These are phyloP conservation scores for Pangasius krempfi DNA, from an alignment of 2,797 vertebrate species.

Conservation along the genomic window DNA sequence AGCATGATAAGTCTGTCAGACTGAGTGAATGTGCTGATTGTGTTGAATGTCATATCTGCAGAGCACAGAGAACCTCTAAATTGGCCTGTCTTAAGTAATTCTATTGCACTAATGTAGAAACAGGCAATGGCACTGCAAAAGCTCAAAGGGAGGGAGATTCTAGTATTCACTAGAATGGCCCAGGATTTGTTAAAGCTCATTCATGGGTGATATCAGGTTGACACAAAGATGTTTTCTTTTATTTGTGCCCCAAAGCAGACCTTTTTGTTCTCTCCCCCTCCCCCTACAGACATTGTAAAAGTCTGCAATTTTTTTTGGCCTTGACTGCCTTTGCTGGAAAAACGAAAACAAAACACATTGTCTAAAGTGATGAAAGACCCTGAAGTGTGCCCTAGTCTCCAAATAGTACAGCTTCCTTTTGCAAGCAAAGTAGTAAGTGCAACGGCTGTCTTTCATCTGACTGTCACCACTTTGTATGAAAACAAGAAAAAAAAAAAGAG, in stretches of 20 bases:
- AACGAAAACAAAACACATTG: conserved; percentile 32
- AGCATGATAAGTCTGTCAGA: conserved; percentile 20
- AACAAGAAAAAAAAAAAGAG: background rate
- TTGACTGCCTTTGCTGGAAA: conserved; percentile 36
- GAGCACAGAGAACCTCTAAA: conserved; percentile 10
- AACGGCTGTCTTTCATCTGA: background rate
- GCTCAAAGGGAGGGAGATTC: conserved; percentile 22
- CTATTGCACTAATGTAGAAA: conserved; percentile 16
- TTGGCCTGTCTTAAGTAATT: conserved; percentile 29
- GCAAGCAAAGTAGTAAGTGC: conserved; percentile 10
- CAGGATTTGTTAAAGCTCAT: background rate
- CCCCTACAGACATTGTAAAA: background rate
- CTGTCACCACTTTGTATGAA: background rate
- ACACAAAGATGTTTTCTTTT: conserved; percentile 15
- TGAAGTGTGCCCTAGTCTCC: conserved; percentile 46
- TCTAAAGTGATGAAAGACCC: conserved; percentile 32
- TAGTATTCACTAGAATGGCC: background rate
- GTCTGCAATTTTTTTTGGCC: conserved; percentile 35
- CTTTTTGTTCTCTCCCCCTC: conserved; percentile 11
- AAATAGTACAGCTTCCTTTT: conserved; percentile 20
- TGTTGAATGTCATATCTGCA: conserved; percentile 27
- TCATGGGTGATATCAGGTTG: conserved; percentile 18
- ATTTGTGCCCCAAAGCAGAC: background rate
- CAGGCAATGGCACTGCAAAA: conserved; percentile 1
- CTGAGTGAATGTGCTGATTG: conserved; percentile 15